phyloP scores from a whole-genome alignment of 2,113 vertebrate genomes.

The Verasper variegatus region DNA sequence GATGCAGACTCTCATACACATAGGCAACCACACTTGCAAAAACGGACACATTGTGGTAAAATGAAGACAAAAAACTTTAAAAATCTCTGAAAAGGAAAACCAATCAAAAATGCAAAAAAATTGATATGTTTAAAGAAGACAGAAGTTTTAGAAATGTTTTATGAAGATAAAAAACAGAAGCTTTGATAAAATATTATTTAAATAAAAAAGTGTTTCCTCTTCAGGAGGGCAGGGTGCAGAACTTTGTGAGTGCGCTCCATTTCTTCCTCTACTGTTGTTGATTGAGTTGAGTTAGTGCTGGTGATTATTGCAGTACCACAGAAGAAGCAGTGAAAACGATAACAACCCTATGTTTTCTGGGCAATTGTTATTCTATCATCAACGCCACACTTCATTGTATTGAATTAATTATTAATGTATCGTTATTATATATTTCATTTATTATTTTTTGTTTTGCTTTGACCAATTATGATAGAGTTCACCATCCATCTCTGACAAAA shows the following conservation, averaged over 20 bases:
- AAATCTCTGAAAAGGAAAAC: conserved; percentile 62
- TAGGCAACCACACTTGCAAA: conserved; percentile 67
- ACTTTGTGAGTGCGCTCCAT: conserved; percentile 68
- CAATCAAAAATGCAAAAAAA: conserved; percentile 70
- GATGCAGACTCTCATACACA: conserved; percentile 64
- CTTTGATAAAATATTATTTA: conserved; percentile 88
- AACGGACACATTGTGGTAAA: conserved; percentile 66
- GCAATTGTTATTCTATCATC: conserved; percentile 76
- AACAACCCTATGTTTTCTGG: conserved; percentile 72
- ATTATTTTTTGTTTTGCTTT: conserved; percentile 77
- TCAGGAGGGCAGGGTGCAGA: conserved; percentile 70
- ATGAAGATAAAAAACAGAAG: conserved; percentile 81
- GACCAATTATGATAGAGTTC: conserved; percentile 73
- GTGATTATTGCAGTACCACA: conserved; percentile 80
- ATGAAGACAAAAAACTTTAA: conserved; percentile 58
- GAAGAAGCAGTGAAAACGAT: conserved; percentile 71
- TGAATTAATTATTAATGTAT: conserved; percentile 85
- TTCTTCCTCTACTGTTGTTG: conserved; percentile 83
- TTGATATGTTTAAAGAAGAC: conserved; percentile 64
- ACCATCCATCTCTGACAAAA: conserved; percentile 75
- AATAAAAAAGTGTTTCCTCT: conserved; percentile 84
- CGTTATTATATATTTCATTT: conserved; percentile 81
- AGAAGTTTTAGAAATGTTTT: conserved; percentile 86
- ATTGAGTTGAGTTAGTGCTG: conserved; percentile 84
- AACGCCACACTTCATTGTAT: conserved; percentile 81